A percentile compares a stretch with the other conserved stretches of the same genome.
Conservation (phyloP, 2,113 vertebrate genomes). For the Aramus guarauna region DNA sequence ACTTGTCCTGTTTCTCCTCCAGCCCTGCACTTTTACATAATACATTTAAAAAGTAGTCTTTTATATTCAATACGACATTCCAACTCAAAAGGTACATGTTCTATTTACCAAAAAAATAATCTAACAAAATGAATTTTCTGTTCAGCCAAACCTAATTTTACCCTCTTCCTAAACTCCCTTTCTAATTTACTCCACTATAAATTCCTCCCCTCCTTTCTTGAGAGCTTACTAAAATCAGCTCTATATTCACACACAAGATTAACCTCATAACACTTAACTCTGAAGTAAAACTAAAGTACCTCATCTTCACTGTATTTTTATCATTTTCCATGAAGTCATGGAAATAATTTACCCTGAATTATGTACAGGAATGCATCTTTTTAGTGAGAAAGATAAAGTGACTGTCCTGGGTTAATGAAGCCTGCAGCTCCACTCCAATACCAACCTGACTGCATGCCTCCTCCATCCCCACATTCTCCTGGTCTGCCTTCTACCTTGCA, state of each 20-base stretch:
- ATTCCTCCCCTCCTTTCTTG: neutral
- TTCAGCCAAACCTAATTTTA: neutral
- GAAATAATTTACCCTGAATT: neutral
- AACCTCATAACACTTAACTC: neutral
- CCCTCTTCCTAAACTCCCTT: neutral
- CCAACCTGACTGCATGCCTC: fast-evolving
- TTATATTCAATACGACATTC: neutral
- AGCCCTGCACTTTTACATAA: neutral
- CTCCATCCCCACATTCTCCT: neutral
- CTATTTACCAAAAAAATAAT: neutral
- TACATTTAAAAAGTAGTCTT: neutral
- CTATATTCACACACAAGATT: neutral
- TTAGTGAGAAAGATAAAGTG: neutral
- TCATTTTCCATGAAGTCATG: fast-evolving
- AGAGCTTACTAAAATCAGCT: neutral
- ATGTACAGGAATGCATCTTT: neutral
- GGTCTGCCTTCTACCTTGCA: neutral
- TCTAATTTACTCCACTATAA: neutral
- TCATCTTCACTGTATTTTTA: neutral
- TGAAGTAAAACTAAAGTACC: neutral
- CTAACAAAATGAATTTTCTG: neutral
- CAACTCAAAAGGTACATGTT: neutral
- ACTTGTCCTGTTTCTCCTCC: neutral
- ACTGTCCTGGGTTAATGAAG: neutral
- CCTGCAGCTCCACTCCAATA: neutral